Evolutionary conservation across 2,888 invertebrate species (phyloP), one percentile per base, ranked within the genome.

Genomic region (Morpho helenor): DNA sequence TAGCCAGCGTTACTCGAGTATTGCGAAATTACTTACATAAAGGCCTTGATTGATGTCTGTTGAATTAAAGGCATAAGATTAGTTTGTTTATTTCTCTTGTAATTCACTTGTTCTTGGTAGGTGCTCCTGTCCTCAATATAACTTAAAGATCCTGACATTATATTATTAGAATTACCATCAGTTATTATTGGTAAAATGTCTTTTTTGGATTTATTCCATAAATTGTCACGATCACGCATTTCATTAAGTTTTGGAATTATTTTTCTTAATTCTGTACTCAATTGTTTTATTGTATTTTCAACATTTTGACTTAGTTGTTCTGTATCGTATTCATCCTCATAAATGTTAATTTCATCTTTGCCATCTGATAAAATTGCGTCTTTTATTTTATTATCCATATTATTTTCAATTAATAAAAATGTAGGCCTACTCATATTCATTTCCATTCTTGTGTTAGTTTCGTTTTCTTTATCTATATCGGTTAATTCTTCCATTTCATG

Each of bases 351-450:
- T 74, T 90, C 90, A 65, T 93, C 93, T 68, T 92, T 91, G 23
- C 91, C 92, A 64, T 91, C 91, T 6, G 93, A 93, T 52, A 93
- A 76, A 70, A 92, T 90, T 1, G 93, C 93, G 68, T 93, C 93
- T 39, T 84, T 78, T 72, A 93, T 90, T 74, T 91, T 92, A 64
- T 74, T 76, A 63, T 83, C 84, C 9, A 72, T 70, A 63, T 78
- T 81, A 73, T 78, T 84, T 65, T 87, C 85, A 73, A 90, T 72
- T 57, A 81, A 73, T 69, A 90, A 79, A 82, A 90, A 90, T 48
- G 86, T 87, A 79, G 90, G 90, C 75, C 88, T 85, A 69, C 77
- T 84, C 63, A 84, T 67, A 77, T 77, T 82, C 80, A 86, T 87
- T 80, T 89, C 87, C 61, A 77, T 85, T 70, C 77, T 75, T 10